phyloP scores from a whole-genome alignment of 2,888 invertebrate genomes.

The Brenthis daphne region DNA sequence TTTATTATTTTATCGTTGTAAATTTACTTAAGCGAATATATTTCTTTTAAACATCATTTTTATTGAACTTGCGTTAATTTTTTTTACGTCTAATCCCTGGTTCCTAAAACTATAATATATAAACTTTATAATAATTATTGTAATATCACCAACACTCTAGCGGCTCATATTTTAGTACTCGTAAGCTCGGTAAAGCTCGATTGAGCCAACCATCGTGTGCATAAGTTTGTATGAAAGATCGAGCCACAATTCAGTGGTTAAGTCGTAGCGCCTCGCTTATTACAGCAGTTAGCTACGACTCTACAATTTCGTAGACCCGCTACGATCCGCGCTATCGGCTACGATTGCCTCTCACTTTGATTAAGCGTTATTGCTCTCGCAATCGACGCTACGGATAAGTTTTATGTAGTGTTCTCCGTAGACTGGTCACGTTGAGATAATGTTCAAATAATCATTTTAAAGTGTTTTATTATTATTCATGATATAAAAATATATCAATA shows the following conservation, averaged over 20 bases:
- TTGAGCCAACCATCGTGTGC: background rate
- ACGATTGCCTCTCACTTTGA: conserved; percentile 34
- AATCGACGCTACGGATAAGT: conserved; percentile 28
- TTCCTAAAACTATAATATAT: too few relatives aligned
- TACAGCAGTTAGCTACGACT: conserved; percentile 24
- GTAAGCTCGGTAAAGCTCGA: too few relatives aligned
- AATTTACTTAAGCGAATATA: too few relatives aligned
- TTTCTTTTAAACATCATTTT: too few relatives aligned
- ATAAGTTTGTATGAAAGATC: conserved; percentile 13
- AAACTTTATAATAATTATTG: too few relatives aligned
- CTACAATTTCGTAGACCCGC: conserved; percentile 26
- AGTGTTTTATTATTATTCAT: background rate
- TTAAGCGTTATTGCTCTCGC: conserved; percentile 33
- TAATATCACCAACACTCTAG: too few relatives aligned
- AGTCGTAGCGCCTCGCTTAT: conserved; percentile 16
- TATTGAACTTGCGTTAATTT: too few relatives aligned
- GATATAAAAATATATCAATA: background rate
- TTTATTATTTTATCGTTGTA: too few relatives aligned
- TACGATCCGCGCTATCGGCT: conserved; percentile 24
- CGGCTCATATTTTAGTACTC: too few relatives aligned
- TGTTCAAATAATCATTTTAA: background rate
- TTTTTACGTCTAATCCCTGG: too few relatives aligned
- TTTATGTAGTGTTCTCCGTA: conserved; percentile 19
- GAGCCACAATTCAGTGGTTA: conserved; percentile 4
- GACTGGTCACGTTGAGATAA: background rate